Percentiles rank a stretch among this genome's conserved stretches.
These are phyloP conservation scores for Cosmia trapezina DNA, from an alignment of 2,888 invertebrate genomes.

Conservation along the genomic window DNA sequence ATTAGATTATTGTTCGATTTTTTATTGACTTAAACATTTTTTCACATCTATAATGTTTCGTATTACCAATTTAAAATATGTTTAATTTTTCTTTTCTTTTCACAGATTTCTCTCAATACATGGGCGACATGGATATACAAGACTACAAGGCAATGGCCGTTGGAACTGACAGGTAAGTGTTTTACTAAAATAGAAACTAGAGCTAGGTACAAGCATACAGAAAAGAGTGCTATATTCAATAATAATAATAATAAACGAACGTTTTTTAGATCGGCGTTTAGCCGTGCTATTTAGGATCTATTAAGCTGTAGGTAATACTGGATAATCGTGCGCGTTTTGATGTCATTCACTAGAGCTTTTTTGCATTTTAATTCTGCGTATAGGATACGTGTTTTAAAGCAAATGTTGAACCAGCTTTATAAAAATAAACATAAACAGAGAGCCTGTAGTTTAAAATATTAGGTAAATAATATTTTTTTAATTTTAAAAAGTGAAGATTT, in stretches of 20 bases:
- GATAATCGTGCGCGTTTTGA: not conserved
- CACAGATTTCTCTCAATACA: constrained; percentile 87
- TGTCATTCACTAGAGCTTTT: not conserved
- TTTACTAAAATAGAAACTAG: too few species aligned
- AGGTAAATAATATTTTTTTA: too few species aligned
- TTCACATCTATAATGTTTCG: too few species aligned
- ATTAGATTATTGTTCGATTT: too few species aligned
- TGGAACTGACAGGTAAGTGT: constrained; percentile 84
- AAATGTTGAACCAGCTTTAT: not conserved
- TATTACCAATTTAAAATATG: too few species aligned
- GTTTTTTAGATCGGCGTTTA: not conserved
- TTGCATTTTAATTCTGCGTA: not conserved
- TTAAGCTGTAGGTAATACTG: not conserved
- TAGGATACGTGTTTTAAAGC: not conserved
- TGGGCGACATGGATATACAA: constrained; percentile 87
- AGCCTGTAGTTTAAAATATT: too few species aligned
- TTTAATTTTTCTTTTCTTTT: constrained; percentile 14
- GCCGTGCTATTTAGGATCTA: not conserved
- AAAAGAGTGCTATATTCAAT: too few species aligned
- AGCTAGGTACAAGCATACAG: too few species aligned
- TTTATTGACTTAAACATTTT: too few species aligned
- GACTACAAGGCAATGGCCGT: constrained; percentile 83
- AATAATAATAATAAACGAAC: too few species aligned
- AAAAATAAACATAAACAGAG: too few species aligned
- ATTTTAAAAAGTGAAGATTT: not conserved